A percentile compares a stretch with the other conserved stretches of the same genome.
These are phyloP conservation scores for Plemyria rubiginata DNA, from an alignment of 2,888 invertebrate genomes.

Conservation along the genomic window DNA sequence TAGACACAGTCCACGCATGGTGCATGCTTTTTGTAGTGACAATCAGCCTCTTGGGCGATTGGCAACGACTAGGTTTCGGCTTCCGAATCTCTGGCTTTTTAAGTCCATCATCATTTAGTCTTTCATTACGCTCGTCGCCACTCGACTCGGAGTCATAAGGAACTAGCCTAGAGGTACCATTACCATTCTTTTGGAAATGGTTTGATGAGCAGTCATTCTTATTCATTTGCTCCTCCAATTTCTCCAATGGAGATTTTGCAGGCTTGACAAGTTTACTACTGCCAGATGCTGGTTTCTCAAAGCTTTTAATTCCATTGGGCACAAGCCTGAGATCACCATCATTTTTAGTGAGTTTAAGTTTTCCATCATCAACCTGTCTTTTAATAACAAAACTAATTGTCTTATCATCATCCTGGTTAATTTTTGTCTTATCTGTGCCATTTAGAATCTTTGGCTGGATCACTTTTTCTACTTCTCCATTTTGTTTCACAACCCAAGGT, in stretches of 20 bases:
- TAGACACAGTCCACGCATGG: conserved; percentile 77
- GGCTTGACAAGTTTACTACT: conserved; percentile 66
- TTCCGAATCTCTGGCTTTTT: conserved; percentile 51
- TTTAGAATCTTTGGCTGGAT: conserved; percentile 64
- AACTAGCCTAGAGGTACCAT: conserved; percentile 76
- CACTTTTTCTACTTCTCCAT: conserved; percentile 77
- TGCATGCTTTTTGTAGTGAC: conserved; percentile 72
- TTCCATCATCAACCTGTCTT: conserved; percentile 64
- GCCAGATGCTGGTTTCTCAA: conserved; percentile 58
- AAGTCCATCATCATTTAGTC: conserved; percentile 46
- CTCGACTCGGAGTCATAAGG: conserved; percentile 87
- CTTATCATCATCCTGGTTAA: conserved; percentile 66
- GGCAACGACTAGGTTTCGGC: conserved; percentile 66
- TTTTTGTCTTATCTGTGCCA: conserved; percentile 60
- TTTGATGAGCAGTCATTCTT: conserved; percentile 58
- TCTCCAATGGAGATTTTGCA: conserved; percentile 73
- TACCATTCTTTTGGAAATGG: conserved; percentile 59
- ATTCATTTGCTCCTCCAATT: conserved; percentile 78
- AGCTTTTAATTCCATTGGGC: conserved; percentile 50
- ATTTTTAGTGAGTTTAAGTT: conserved; percentile 62
- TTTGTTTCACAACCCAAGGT: conserved; percentile 80
- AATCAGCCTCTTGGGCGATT: conserved; percentile 63
- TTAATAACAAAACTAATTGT: conserved; percentile 70
- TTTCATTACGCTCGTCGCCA: conserved; percentile 65
- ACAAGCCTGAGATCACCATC: conserved; percentile 63